Evolutionary conservation across 2,888 invertebrate species (phyloP), one percentile per base, ranked within the genome.

Genomic region (Pristionchus mayeri): DNA sequence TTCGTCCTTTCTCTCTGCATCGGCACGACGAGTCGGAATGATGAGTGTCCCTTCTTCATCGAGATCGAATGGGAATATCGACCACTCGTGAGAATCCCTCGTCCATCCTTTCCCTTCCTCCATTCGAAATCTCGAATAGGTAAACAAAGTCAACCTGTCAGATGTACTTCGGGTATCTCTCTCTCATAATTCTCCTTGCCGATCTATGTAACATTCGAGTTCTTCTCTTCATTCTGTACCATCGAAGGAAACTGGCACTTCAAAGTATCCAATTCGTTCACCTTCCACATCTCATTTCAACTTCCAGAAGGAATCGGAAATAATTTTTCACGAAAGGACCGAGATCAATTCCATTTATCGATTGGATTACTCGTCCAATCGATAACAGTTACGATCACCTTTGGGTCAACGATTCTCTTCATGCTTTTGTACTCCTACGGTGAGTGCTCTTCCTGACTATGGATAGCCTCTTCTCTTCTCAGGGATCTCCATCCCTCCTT

Each of bases 21-120:
- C 21, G 82, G 82, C 4, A 67, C 48, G 6, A 27, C n/a, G 0
- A 27, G 27, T 1, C 13, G 27, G 44, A 82, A 82, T n/a, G 82
- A 82, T 50, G 82, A 82, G n/a, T 82, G 82, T 48, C 82, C 82
- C 18, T 48, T n/a, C n/a, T 82, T 67, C 48, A 82, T 82, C 30
- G 82, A 82, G 37, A 82, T 82, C 82, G 48, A 82, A 11, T 82
- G 82, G 82, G 24, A 30, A 24, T 44, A n/a, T 11, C 67, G 71
- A 30, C 83, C 83, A 11, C 16, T 83, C 30, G 83, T 83, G 21
- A 48, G 63, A 18, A 18, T n/a, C 7, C 21, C 24, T 57, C 21
- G 21, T 18, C 57, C 7, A 21, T 75, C 30, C 18, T 75, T 63
- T 34, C 13, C 27, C 16, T 11, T 63, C 9, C 6, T 63, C 27